A percentile compares a stretch with the other conserved stretches of the same genome.
phyloP scores from a whole-genome alignment of 2,113 vertebrate genomes.

The Pteropus alecto region DNA sequence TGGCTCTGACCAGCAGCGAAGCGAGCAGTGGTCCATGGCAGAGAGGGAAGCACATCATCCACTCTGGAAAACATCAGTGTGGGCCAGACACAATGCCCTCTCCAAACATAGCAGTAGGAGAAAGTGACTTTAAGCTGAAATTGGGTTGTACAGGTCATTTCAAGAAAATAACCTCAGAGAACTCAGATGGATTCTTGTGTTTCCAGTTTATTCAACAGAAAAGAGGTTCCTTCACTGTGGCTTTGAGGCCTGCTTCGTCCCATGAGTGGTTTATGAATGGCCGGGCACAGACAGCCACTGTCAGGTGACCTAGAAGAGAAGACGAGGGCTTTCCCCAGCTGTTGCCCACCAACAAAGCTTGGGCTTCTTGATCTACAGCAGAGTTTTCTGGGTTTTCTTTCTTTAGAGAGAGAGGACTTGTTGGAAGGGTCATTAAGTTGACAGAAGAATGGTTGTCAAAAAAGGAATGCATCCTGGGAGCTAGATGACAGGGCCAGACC shows the following conservation, averaged over 20 bases:
- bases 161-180: neutral
- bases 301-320: neutral
- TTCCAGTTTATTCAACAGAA: constrained; percentile 52
- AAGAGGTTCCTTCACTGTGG: neutral
- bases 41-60: neutral
- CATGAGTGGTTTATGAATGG: neutral
- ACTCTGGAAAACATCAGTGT: neutral
- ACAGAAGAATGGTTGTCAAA: neutral
- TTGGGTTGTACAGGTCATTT: neutral
- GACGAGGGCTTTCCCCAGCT: neutral
- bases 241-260: neutral
- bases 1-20: neutral
- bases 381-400: neutral
- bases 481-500: neutral
- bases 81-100: neutral
- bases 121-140: neutral
- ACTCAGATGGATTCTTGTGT: neutral
- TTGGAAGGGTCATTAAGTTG: neutral
- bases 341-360: neutral
- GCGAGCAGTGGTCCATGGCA: neutral
- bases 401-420: neutral
- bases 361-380: neutral
- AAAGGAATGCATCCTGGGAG: neutral
- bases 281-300: neutral
- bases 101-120: neutral